phyloP scores from a whole-genome alignment of 2,113 vertebrate species.

The Petromus typicus region DNA sequence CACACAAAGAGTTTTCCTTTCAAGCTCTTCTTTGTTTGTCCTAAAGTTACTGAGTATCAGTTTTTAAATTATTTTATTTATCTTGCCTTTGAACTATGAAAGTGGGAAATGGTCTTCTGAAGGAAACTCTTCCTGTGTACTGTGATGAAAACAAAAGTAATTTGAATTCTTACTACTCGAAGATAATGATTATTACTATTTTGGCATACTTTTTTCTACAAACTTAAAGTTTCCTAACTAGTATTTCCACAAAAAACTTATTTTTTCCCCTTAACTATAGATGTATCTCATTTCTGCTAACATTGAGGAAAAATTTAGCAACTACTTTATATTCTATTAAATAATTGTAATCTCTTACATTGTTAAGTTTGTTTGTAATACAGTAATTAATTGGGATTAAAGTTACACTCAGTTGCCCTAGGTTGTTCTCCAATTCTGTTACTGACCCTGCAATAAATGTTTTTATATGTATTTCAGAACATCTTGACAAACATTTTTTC shows the following conservation, averaged over 20 bases:
- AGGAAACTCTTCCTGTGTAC: neutral
- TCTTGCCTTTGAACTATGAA: neutral
- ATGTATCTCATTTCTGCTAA: constrained; percentile 12
- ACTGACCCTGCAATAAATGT: neutral
- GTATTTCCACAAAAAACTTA: constrained; percentile 46
- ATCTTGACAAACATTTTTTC: constrained; percentile 33
- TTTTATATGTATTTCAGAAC: constrained; percentile 29
- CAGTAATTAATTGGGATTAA: constrained; percentile 37
- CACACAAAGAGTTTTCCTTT: neutral
- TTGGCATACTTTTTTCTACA: constrained; percentile 41
- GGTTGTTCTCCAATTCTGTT: neutral
- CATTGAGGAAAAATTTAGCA: constrained; percentile 25
- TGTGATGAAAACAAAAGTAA: constrained; percentile 40
- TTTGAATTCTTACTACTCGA: neutral
- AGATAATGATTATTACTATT: constrained; percentile 26
- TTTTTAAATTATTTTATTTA: constrained; percentile 14
- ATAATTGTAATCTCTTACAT: neutral
- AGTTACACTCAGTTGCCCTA: neutral
- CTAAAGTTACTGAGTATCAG: neutral
- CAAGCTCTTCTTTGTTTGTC: neutral
- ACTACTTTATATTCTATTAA: constrained; percentile 1
- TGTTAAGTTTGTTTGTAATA: constrained; percentile 24
- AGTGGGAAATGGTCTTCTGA: constrained; percentile 28
- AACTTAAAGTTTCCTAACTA: constrained; percentile 12
- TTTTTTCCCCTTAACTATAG: neutral